phyloP scores from a whole-genome alignment of 2,113 vertebrate genomes.

The Atractosteus spatula region DNA sequence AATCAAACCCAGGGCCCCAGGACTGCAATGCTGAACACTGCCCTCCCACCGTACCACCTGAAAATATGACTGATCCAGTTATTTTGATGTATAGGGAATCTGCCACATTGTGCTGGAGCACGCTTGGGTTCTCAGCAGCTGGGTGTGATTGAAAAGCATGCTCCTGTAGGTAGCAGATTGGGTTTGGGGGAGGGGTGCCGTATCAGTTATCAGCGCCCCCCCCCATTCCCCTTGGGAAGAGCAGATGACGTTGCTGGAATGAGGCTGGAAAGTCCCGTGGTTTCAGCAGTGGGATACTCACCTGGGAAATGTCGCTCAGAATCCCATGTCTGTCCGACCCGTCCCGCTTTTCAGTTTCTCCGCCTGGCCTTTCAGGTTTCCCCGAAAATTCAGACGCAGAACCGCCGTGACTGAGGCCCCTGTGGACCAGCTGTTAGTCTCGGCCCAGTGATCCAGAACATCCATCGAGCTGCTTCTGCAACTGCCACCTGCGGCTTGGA shows the following conservation, averaged over 20 bases:
- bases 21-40: too few species aligned
- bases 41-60: too few species aligned
- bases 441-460: not conserved
- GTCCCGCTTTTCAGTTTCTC: not conserved
- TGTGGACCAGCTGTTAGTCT: not conserved
- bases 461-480: slow-evolving; percentile 1
- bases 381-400: not conserved
- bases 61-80: too few species aligned
- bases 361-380: not conserved
- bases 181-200: slow-evolving; percentile 35
- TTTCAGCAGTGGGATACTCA: slow-evolving; percentile 29
- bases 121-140: not conserved
- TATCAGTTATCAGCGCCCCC: not conserved
- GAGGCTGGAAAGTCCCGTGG: slow-evolving; percentile 66
- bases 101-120: too few species aligned
- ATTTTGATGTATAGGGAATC: too few species aligned
- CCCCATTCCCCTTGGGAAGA: too few species aligned
- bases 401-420: not conserved
- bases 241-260: not conserved
- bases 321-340: not conserved
- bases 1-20: too few species aligned
- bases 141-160: slow-evolving; percentile 32
- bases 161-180: slow-evolving; percentile 29
- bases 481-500: too few species aligned
- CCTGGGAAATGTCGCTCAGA: not conserved